Conservation (phyloP, 2,113 vertebrate species). For the Callipepla squamata region DNA sequence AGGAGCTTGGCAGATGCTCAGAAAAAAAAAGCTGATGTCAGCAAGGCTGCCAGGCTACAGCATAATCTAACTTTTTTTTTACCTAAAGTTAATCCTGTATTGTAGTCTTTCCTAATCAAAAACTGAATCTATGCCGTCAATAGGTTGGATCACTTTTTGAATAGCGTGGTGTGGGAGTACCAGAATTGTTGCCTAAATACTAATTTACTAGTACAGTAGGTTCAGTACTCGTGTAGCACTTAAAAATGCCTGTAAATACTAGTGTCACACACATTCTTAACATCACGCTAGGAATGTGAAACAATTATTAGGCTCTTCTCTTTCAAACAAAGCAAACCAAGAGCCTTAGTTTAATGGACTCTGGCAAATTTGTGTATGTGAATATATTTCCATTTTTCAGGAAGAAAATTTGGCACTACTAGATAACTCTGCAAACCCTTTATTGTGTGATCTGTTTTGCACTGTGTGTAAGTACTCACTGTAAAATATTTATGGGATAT, state of each 20-base stretch:
- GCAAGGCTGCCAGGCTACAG: slow-evolving; percentile 23
- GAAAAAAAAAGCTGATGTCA: slow-evolving; percentile 53
- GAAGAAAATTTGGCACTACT: not conserved
- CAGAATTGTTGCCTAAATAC: not conserved
- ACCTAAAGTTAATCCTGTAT: not conserved
- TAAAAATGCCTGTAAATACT: not conserved
- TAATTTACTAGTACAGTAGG: not conserved
- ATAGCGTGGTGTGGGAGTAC: not conserved
- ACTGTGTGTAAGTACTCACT: not conserved
- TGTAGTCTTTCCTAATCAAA: not conserved
- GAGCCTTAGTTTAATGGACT: not conserved
- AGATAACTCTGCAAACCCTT: not conserved
- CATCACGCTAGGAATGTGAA: not conserved
- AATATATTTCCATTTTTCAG: not conserved
- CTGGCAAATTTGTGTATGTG: not conserved
- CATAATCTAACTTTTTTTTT: not conserved
- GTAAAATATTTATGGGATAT: slow-evolving; percentile 54
- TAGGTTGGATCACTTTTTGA: not conserved
- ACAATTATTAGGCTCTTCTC: not conserved
- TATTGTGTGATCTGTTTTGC: not conserved
- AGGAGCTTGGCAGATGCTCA: slow-evolving; percentile 51
- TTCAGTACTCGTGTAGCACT: not conserved
- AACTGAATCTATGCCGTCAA: not conserved
- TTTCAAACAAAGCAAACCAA: not conserved
- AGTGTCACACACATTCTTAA: not conserved